These are phyloP conservation scores for Lepidotrigona ventralis DNA, from an alignment of 1,140 invertebrate genomes.

Conservation along the genomic window DNA sequence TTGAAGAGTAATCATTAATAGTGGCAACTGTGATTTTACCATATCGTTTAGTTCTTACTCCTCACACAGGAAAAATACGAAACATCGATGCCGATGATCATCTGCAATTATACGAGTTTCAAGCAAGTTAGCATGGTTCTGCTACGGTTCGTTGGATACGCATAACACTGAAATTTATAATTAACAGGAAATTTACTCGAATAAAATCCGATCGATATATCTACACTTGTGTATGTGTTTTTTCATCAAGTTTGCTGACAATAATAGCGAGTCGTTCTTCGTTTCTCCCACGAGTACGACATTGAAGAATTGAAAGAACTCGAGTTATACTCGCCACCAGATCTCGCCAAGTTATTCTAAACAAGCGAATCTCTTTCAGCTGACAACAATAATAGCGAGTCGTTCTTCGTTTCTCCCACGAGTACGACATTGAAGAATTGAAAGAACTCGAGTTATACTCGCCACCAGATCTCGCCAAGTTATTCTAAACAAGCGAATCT, in stretches of 20 bases:
- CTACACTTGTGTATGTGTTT: background rate
- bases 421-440: background rate
- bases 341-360: no score
- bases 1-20: constrained; percentile 12
- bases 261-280: background rate
- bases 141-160: background rate
- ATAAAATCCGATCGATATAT: background rate
- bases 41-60: constrained; percentile 81
- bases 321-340: no score
- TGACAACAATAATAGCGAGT: background rate
- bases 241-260: background rate
- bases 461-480: no score
- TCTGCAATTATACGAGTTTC: constrained; percentile 67
- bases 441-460: no score
- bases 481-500: no score
- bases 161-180: background rate
- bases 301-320: no score
- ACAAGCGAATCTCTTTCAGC: no score
- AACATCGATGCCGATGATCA: constrained; percentile 74
- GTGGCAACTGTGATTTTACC: constrained; percentile 70
- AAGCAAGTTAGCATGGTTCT: background rate
- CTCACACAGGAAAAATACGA: constrained; percentile 73
- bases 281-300: background rate
- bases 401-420: background rate
- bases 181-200: background rate